Conservation (phyloP, 2,888 invertebrate genomes). For the Imbricaverruca yamaguchii region DNA sequence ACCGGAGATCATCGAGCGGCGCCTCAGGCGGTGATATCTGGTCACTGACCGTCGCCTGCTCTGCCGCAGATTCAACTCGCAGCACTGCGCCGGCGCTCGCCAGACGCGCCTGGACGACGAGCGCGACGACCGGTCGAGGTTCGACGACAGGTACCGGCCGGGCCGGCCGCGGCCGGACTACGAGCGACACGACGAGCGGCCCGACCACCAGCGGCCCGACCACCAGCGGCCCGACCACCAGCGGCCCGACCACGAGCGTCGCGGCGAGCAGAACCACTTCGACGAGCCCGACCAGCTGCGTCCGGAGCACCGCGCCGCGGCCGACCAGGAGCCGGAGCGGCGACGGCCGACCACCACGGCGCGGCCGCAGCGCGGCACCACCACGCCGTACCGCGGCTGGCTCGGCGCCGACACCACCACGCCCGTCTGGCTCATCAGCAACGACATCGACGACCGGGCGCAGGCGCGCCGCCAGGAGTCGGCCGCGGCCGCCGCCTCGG, state of each 20-base stretch:
- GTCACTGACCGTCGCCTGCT: not conserved
- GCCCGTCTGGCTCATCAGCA: not conserved
- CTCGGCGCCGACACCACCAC: constrained; percentile 15
- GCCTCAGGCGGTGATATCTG: too few relatives aligned
- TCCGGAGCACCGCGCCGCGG: not conserved
- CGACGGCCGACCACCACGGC: not conserved
- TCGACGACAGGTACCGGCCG: not conserved
- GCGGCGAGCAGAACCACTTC: too few relatives aligned
- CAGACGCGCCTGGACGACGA: not conserved
- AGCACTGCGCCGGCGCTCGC: not conserved
- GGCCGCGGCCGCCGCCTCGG: not conserved
- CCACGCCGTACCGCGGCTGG: constrained; percentile 15
- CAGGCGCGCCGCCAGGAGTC: not conserved
- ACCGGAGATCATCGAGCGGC: too few relatives aligned
- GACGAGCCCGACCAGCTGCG: not conserved
- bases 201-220: too few relatives aligned
- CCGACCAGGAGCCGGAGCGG: not conserved
- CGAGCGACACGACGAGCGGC: too few relatives aligned
- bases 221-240: too few relatives aligned
- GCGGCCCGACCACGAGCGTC: too few relatives aligned
- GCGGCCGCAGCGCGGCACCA: not conserved
- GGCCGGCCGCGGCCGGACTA: not conserved
- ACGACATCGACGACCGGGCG: not conserved
- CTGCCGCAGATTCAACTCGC: not conserved
- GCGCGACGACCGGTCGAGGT: not conserved